A percentile compares a stretch with the other conserved stretches of the same genome.
Evolutionary conservation across 1,140 invertebrate genomes (phyloP).

Genomic region (Orius insidiosus): DNA sequence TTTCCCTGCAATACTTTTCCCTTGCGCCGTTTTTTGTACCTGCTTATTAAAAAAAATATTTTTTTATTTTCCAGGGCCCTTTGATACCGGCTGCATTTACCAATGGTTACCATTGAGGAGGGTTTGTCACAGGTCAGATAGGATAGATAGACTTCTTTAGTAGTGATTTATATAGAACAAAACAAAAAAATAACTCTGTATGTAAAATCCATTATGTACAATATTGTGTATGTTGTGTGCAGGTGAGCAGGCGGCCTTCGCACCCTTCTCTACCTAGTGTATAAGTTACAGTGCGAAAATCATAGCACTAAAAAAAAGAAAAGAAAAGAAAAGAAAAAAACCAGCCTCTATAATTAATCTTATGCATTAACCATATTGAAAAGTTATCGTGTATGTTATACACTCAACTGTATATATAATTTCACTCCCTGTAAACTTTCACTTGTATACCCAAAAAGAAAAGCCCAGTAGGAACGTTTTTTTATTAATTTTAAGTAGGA

Average conservation of each 20-base stretch:
- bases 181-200: conserved; percentile 7
- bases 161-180: conserved; percentile 5
- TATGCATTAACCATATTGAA: too few species aligned
- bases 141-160: conserved; percentile 4
- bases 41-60: too few species aligned
- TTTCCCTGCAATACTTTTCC: too few species aligned
- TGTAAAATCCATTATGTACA: conserved; percentile 6
- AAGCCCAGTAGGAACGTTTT: neutral
- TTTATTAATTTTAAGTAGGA: conserved; percentile 2
- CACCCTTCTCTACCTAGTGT: too few species aligned
- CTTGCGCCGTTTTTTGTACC: too few species aligned
- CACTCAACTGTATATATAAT: conserved; percentile 9
- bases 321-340: too few species aligned
- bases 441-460: neutral
- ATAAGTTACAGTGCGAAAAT: too few species aligned
- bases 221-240: conserved; percentile 9
- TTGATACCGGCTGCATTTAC: conserved; percentile 35
- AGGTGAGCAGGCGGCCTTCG: neutral
- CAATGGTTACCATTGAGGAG: conserved; percentile 32
- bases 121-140: conserved; percentile 1
- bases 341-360: too few species aligned
- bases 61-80: conserved; percentile 27
- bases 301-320: too few species aligned
- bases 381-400: neutral
- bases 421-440: conserved; percentile 7